These are phyloP conservation scores for Teinopalpus imperialis DNA, from an alignment of 2,888 invertebrate genomes.

Conservation along the genomic window DNA sequence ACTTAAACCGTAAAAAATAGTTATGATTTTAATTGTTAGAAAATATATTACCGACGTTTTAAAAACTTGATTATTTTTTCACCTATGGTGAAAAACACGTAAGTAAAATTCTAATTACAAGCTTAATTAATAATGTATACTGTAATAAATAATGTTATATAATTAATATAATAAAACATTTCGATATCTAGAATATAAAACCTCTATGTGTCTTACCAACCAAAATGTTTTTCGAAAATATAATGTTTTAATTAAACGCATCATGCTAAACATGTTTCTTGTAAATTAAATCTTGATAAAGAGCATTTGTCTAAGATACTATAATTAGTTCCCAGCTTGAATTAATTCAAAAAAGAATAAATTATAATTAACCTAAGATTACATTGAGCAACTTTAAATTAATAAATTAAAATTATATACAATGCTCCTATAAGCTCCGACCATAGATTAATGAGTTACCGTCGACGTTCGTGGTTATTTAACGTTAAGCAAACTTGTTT, in stretches of 20 bases:
- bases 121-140: too few species aligned
- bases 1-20: too few species aligned
- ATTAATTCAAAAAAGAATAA: conserved; percentile 56
- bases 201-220: not conserved
- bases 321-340: conserved; percentile 61
- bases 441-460: conserved; percentile 28
- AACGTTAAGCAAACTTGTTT: conserved; percentile 20
- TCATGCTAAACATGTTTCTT: conserved; percentile 44
- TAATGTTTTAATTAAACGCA: conserved; percentile 18
- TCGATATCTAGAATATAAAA: too few species aligned
- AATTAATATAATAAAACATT: conserved; percentile 11
- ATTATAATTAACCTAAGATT: conserved; percentile 58
- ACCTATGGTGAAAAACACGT: too few species aligned
- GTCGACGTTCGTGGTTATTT: conserved; percentile 18
- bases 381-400: conserved; percentile 46
- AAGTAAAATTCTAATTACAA: too few species aligned
- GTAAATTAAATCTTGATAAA: conserved; percentile 54
- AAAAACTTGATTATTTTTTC: too few species aligned
- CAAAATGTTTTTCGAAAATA: not conserved
- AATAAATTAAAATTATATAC: conserved; percentile 34
- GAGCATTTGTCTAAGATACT: conserved; percentile 58
- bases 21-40: too few species aligned
- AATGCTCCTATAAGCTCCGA: conserved; percentile 23
- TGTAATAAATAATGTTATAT: too few species aligned
- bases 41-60: too few species aligned